A percentile compares a stretch with the other conserved stretches of the same genome.
phyloP scores from a whole-genome alignment of 2,113 vertebrate genomes.

The Bubo bubo region DNA sequence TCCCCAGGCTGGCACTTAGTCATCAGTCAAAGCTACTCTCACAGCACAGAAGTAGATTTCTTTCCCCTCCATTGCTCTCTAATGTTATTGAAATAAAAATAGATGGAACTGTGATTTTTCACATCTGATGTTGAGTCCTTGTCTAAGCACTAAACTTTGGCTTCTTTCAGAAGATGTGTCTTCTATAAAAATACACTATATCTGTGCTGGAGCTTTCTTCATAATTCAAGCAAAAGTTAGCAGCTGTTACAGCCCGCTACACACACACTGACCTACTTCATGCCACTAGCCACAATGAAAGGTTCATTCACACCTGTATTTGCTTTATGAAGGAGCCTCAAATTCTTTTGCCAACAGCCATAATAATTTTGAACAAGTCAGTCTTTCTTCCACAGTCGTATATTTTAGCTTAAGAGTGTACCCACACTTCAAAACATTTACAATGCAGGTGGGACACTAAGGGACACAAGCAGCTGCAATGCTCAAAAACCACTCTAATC shows the following conservation, averaged over 20 bases:
- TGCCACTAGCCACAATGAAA: conserved; percentile 1
- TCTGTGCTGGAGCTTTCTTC: background rate
- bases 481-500: background rate
- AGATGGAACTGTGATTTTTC: background rate
- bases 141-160: background rate
- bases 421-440: background rate
- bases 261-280: background rate
- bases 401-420: conserved; percentile 1
- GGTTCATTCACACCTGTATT: background rate
- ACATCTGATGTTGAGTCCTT: background rate
- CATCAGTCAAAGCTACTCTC: background rate
- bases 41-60: background rate
- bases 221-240: background rate
- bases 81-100: conserved; percentile 23
- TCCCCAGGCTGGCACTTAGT: background rate
- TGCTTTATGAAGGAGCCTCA: background rate
- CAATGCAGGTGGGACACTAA: background rate
- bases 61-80: background rate
- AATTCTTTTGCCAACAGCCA: conserved; percentile 23
- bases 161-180: background rate
- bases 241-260: background rate
- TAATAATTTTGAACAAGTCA: conserved; percentile 12
- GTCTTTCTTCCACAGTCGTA: background rate
- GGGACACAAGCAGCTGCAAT: background rate
- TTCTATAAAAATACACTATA: background rate